Evolutionary conservation across 23 tunicate species (phyloP).

Genomic region (Halocynthia aurantium): DNA sequence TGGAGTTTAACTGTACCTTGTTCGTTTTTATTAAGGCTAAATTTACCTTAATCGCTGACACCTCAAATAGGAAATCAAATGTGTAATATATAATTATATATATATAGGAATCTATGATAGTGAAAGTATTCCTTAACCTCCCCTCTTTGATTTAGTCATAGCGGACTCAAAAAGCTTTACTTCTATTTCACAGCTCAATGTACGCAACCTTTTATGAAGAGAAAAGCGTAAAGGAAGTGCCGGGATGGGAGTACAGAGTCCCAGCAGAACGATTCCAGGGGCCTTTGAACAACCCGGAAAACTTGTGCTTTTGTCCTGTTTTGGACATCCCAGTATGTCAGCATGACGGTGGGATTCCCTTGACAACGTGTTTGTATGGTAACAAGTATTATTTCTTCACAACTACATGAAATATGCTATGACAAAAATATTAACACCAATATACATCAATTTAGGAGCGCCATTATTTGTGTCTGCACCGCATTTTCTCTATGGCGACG

Average conservation of each 20-base stretch:
- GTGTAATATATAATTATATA: no score
- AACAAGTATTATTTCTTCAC: background rate
- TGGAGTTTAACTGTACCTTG: no score
- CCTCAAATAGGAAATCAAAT: no score
- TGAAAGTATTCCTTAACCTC: no score
- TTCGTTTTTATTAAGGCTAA: no score
- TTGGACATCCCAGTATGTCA: slow-evolving; percentile 33
- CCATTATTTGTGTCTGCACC: slow-evolving; percentile 76
- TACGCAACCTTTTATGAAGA: slow-evolving; percentile 47
- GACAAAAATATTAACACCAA: background rate
- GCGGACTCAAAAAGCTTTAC: no score
- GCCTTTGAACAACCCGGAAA: slow-evolving; percentile 39
- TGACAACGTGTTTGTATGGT: slow-evolving; percentile 49
- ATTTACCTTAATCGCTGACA: no score
- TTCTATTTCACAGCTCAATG: slow-evolving; percentile 39
- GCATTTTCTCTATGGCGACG: slow-evolving; percentile 70
- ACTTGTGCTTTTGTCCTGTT: slow-evolving; percentile 65
- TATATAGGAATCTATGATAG: no score
- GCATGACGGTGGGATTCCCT: slow-evolving; percentile 56
- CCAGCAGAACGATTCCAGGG: slow-evolving; percentile 61
- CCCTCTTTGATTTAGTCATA: no score
- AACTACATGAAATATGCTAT: background rate
- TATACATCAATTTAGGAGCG: slow-evolving; percentile 43
- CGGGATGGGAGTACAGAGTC: slow-evolving; percentile 55
- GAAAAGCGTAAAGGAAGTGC: slow-evolving; percentile 37